A percentile compares a stretch with the other conserved stretches of the same genome.
phyloP scores from a whole-genome alignment of 2,113 vertebrate species.

The Cyprinus carpio region DNA sequence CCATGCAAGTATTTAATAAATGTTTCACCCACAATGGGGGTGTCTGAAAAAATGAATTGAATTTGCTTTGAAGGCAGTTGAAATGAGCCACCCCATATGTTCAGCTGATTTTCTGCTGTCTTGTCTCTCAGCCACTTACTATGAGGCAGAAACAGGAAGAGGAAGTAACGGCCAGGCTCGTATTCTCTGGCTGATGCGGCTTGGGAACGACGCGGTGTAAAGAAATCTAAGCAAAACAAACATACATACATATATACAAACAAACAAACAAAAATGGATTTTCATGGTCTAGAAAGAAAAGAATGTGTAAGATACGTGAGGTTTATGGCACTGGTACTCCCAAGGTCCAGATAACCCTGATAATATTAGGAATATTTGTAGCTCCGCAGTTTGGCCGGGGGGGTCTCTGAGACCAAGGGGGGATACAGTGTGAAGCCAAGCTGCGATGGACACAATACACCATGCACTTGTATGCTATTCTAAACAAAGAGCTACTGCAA shows the following conservation, averaged over 20 bases:
- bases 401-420: slow-evolving; percentile 31
- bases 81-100: slow-evolving; percentile 48
- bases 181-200: slow-evolving; percentile 64
- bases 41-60: slow-evolving; percentile 2
- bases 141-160: slow-evolving; percentile 68
- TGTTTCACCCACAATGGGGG: slow-evolving; percentile 11
- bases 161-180: slow-evolving; percentile 62
- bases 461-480: slow-evolving; percentile 41
- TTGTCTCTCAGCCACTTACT: slow-evolving; percentile 65
- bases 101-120: slow-evolving; percentile 45
- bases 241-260: slow-evolving; percentile 61
- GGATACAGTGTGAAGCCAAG: slow-evolving; percentile 39
- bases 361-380: not conserved
- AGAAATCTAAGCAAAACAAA: slow-evolving; percentile 69
- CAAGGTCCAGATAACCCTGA: slow-evolving; percentile 38
- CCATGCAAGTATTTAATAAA: not conserved
- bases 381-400: slow-evolving; percentile 17
- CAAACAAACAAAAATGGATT: slow-evolving; percentile 58
- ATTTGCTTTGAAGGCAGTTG: slow-evolving; percentile 42
- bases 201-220: slow-evolving; percentile 66
- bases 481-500: slow-evolving; percentile 36
- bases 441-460: slow-evolving; percentile 52
- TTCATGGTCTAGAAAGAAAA: slow-evolving; percentile 61
- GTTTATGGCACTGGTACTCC: slow-evolving; percentile 48
- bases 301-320: slow-evolving; percentile 56